Conservation (phyloP, 2,888 invertebrate species). For the Oasisia sp. region DNA sequence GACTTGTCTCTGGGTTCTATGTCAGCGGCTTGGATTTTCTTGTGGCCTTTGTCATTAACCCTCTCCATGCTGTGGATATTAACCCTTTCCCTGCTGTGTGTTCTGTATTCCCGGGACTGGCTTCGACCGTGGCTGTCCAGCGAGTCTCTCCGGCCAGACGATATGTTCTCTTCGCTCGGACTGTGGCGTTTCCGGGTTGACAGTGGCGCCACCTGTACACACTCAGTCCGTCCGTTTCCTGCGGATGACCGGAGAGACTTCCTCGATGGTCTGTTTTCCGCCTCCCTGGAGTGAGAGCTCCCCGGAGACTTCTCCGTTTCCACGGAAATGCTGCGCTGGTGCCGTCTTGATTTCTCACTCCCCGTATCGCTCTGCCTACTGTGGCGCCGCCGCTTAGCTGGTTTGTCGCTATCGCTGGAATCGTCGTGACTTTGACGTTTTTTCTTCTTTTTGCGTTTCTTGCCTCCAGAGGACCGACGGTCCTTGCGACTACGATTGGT, state of each 20-base stretch:
- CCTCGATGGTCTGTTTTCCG: not conserved
- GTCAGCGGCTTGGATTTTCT: not conserved
- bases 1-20: not conserved
- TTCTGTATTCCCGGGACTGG: not conserved
- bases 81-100: constrained; percentile 5
- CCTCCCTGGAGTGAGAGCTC: not conserved
- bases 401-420: not conserved
- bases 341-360: not conserved
- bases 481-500: constrained; percentile 4
- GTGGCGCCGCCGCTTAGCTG: not conserved
- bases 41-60: not conserved
- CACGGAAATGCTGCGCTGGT: not conserved
- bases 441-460: not conserved
- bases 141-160: not conserved
- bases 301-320: not conserved
- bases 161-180: not conserved
- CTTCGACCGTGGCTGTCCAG: not conserved
- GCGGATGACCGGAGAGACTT: not conserved
- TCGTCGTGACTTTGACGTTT: not conserved
- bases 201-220: not conserved
- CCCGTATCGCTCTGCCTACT: not conserved
- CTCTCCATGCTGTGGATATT: not conserved
- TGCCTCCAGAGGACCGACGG: not conserved
- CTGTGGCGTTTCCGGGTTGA: not conserved
- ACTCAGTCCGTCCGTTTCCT: not conserved